Conservation (phyloP, 2,797 vertebrate species). For the Microctenopoma lineatum region DNA sequence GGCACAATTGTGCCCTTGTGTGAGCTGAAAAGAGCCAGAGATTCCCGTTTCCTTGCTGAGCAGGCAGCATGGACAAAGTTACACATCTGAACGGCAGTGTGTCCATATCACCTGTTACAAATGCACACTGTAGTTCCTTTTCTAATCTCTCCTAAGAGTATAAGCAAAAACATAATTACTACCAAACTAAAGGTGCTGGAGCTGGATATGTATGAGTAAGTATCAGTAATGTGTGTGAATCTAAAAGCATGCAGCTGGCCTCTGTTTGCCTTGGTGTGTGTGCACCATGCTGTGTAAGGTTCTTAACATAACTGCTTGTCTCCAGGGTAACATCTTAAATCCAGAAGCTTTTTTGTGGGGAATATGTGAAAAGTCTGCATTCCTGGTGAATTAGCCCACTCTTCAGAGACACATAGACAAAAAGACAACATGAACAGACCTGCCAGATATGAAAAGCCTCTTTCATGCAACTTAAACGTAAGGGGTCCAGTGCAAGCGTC, state of each 20-base stretch:
- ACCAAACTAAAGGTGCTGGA: slow-evolving; percentile 4
- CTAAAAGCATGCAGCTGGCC: slow-evolving; percentile 10
- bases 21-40: slow-evolving; percentile 41
- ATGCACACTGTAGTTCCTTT: slow-evolving; percentile 16
- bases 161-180: slow-evolving; percentile 1
- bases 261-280: not conserved
- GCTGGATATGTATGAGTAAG: not conserved
- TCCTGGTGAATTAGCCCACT: slow-evolving; percentile 48
- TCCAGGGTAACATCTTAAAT: slow-evolving; percentile 48
- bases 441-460: slow-evolving; percentile 42
- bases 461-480: slow-evolving; percentile 17
- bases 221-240: not conserved
- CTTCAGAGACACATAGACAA: slow-evolving; percentile 48
- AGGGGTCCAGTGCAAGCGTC: not conserved
- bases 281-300: slow-evolving; percentile 14
- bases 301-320: slow-evolving; percentile 28
- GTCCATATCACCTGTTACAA: slow-evolving; percentile 45
- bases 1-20: slow-evolving; percentile 66
- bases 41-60: slow-evolving; percentile 59
- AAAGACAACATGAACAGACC: slow-evolving; percentile 49
- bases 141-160: slow-evolving; percentile 4
- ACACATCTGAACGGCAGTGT: slow-evolving; percentile 17
- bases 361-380: slow-evolving; percentile 52
- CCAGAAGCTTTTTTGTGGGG: slow-evolving; percentile 41
- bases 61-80: slow-evolving; percentile 33